Conservation (phyloP, 2,797 vertebrate genomes). For the Jordanella pulchra region DNA sequence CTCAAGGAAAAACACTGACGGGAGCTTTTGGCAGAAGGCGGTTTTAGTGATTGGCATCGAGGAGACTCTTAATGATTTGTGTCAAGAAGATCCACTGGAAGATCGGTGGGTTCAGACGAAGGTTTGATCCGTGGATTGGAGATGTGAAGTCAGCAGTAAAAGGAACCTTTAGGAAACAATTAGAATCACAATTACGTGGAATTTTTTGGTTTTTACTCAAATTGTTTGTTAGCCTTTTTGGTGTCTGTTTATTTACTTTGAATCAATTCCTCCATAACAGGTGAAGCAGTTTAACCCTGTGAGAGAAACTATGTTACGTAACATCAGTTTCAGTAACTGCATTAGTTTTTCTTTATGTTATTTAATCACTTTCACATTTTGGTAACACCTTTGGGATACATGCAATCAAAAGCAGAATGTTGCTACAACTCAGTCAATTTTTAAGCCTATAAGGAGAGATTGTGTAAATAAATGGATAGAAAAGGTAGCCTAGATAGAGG, state of each 20-base stretch:
- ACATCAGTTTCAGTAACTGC: neutral
- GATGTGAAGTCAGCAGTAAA: conserved; percentile 14
- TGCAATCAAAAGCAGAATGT: too few relatives aligned
- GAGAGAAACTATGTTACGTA: neutral
- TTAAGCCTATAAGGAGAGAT: too few relatives aligned
- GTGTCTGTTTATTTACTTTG: conserved; percentile 30
- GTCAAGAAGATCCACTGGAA: conserved; percentile 17
- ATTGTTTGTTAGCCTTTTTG: conserved; percentile 4
- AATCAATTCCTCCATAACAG: conserved; percentile 28
- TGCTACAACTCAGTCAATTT: too few relatives aligned
- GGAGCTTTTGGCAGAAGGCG: conserved; percentile 30
- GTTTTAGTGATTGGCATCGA: conserved; percentile 14
- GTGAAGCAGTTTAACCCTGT: neutral
- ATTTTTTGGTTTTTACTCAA: too few relatives aligned
- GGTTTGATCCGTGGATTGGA: neutral
- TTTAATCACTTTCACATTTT: too few relatives aligned
- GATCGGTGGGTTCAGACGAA: neutral
- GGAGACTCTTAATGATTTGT: conserved; percentile 27
- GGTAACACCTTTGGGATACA: too few relatives aligned
- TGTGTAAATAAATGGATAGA: too few relatives aligned
- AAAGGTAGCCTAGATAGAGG: too few relatives aligned
- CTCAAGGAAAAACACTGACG: conserved; percentile 32
- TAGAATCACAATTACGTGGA: too few relatives aligned
- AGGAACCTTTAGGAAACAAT: neutral
- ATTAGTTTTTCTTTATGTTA: too few relatives aligned